These are phyloP conservation scores for Julus scandinavius DNA, from an alignment of 2,888 invertebrate species.

Conservation along the genomic window DNA sequence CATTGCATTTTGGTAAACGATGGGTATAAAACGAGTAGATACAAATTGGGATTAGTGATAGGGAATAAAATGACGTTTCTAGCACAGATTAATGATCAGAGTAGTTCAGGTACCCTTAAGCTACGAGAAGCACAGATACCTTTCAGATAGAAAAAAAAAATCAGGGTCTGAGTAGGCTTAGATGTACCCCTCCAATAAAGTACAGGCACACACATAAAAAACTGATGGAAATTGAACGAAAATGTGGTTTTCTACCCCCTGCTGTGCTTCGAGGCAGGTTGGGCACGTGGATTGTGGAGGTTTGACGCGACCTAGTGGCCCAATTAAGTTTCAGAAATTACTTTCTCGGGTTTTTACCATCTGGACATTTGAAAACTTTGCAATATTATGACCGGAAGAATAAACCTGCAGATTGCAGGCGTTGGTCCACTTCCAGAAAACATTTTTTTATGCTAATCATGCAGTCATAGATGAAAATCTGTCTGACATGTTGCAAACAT, in stretches of 20 bases:
- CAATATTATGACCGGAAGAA: conserved; percentile 11
- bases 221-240: neutral
- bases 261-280: neutral
- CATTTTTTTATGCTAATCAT: neutral
- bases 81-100: too few relatives aligned
- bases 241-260: neutral
- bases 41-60: too few relatives aligned
- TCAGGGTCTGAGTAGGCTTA: too few relatives aligned
- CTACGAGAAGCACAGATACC: too few relatives aligned
- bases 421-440: conserved; percentile 13
- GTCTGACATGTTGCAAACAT: neutral
- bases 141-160: too few relatives aligned
- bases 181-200: too few relatives aligned
- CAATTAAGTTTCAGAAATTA: neutral
- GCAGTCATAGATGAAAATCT: neutral
- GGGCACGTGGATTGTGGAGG: conserved; percentile 2
- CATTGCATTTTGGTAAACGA: too few relatives aligned
- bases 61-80: too few relatives aligned
- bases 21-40: too few relatives aligned
- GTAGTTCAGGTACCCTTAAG: too few relatives aligned
- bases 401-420: neutral
- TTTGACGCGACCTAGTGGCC: conserved; percentile 27
- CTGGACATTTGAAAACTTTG: neutral
- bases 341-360: conserved; percentile 17
- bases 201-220: too few relatives aligned